A percentile compares a stretch with the other conserved stretches of the same genome.
Conservation (phyloP, 2,888 invertebrate species). For the Tillus elongatus region DNA sequence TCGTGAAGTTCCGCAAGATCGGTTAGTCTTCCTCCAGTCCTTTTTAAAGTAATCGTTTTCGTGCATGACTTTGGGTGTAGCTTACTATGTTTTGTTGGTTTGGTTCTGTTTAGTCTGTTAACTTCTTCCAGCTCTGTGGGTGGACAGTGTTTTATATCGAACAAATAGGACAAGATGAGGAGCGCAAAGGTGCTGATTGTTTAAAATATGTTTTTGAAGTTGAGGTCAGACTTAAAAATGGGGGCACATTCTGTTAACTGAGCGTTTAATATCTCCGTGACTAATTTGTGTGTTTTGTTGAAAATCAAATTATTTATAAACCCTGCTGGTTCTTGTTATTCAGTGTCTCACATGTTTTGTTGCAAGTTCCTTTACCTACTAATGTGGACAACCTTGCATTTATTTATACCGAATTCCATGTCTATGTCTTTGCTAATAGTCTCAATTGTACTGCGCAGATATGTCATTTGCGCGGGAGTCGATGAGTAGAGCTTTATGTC, state of each 20-base stretch:
- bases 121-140: conserved; percentile 5
- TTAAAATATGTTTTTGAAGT: neutral
- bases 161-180: conserved; percentile 2
- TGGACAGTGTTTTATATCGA: neutral
- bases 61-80: neutral
- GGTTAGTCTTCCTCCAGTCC: too few relatives aligned
- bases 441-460: neutral
- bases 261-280: neutral
- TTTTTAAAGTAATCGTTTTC: too few relatives aligned
- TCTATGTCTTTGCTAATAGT: neutral
- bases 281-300: neutral
- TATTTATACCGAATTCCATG: neutral
- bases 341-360: neutral
- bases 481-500: neutral
- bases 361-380: neutral
- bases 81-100: neutral
- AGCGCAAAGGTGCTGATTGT: neutral
- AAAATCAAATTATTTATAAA: neutral
- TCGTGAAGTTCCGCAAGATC: too few relatives aligned
- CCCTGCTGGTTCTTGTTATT: neutral
- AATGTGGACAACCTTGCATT: neutral
- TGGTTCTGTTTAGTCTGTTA: conserved; percentile 1
- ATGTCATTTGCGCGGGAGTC: neutral
- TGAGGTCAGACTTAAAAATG: too few relatives aligned
- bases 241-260: too few relatives aligned